These are phyloP conservation scores for Thinocorus orbignyianus DNA, from an alignment of 2,113 vertebrate species.

Conservation along the genomic window DNA sequence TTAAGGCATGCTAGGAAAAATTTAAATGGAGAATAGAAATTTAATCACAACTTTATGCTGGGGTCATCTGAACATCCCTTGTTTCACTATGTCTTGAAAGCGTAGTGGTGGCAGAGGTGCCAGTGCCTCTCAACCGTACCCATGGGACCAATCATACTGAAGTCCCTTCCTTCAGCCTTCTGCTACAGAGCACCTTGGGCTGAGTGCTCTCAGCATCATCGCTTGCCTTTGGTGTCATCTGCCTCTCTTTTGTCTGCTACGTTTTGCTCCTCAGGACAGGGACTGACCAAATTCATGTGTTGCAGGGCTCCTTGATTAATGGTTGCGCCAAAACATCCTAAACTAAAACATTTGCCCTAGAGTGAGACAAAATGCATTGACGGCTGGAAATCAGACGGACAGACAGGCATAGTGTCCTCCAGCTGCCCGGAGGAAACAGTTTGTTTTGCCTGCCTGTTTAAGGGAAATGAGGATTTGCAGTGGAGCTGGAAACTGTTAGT, in stretches of 20 bases:
- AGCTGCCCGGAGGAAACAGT: not conserved
- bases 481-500: constrained; percentile 11
- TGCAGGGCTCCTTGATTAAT: not conserved
- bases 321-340: not conserved
- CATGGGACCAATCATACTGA: rapidly evolving
- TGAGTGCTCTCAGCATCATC: not conserved
- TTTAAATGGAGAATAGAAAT: not conserved
- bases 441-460: constrained; percentile 1
- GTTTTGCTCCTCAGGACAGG: not conserved
- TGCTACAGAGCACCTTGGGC: not conserved
- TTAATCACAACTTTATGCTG: not conserved
- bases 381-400: constrained; percentile 13
- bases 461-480: constrained; percentile 1
- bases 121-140: not conserved
- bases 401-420: not conserved
- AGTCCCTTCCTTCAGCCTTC: not conserved
- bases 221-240: not conserved
- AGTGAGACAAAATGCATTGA: not conserved
- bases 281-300: not conserved
- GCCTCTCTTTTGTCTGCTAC: not conserved
- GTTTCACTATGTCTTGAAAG: not conserved
- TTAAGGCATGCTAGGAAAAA: not conserved
- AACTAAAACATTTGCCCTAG: constrained; percentile 3
- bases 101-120: not conserved
- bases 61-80: not conserved